Percentiles rank a stretch among this genome's conserved stretches.
Conservation (phyloP, 2,888 invertebrate species). For the Operophtera brumata region DNA sequence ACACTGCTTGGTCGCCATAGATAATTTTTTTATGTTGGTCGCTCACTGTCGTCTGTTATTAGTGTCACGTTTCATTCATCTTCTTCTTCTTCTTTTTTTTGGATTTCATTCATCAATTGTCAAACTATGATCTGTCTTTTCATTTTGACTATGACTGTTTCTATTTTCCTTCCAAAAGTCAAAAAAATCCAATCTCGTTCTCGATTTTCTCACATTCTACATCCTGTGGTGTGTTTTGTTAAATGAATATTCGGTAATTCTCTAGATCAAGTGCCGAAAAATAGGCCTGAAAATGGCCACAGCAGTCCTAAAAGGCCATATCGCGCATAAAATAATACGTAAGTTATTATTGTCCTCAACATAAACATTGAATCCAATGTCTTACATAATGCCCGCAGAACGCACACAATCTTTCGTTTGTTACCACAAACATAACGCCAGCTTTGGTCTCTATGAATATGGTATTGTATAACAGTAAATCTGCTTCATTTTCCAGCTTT, state of each 20-base stretch:
- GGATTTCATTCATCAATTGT: no score
- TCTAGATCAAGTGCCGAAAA: constrained; percentile 5
- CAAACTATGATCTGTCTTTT: no score
- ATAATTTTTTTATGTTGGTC: no score
- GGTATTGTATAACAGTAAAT: not conserved
- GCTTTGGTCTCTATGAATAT: not conserved
- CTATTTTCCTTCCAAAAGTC: not conserved
- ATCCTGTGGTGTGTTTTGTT: not conserved
- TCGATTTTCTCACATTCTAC: not conserved
- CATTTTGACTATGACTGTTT: no score
- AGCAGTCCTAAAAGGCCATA: constrained; percentile 62
- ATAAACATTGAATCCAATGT: constrained; percentile 33
- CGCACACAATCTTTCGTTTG: constrained; percentile 1
- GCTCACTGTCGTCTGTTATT: no score
- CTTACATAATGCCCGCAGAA: constrained; percentile 63
- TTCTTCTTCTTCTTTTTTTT: no score
- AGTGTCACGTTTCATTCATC: no score
- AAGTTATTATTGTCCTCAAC: constrained; percentile 40
- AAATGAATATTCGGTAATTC: constrained; percentile 12
- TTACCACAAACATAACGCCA: constrained; percentile 3
- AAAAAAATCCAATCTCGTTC: not conserved
- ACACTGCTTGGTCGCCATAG: no score
- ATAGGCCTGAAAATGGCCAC: constrained; percentile 68
- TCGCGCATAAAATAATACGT: constrained; percentile 64
- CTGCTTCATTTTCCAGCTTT: constrained; percentile 53